Conservation (phyloP, 1,140 invertebrate genomes). For the Cyclargus thomasi region DNA sequence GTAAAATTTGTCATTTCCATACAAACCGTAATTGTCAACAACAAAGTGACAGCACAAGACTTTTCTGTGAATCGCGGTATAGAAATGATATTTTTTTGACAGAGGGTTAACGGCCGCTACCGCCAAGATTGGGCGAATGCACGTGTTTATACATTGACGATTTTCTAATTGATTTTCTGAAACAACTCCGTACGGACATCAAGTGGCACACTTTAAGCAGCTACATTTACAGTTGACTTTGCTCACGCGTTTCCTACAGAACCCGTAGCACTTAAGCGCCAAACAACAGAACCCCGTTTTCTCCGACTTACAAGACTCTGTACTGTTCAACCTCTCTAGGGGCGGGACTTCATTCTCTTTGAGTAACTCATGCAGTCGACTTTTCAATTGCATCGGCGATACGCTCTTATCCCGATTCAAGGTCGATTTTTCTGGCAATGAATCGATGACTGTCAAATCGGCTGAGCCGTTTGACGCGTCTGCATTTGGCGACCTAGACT, state of each 20-base stretch:
- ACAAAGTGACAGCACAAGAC: no score
- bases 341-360: conserved; percentile 38
- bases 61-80: no score
- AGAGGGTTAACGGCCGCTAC: no score
- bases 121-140: no score
- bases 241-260: conserved; percentile 51
- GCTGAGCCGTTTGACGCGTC: conserved; percentile 56
- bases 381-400: conserved; percentile 76
- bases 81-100: no score
- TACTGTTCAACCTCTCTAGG: conserved; percentile 52
- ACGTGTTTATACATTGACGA: no score
- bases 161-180: no score
- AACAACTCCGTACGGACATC: conserved; percentile 16
- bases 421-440: conserved; percentile 19
- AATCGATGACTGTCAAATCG: conserved; percentile 40
- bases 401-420: conserved; percentile 69
- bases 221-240: conserved; percentile 51
- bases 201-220: conserved; percentile 55
- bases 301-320: conserved; percentile 56
- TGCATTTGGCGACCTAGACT: conserved; percentile 82
- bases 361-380: conserved; percentile 50
- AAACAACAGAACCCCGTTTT: conserved; percentile 56
- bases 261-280: conserved; percentile 59
- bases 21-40: no score
- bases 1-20: no score